Conservation (phyloP, 2,113 vertebrate genomes). For the Columbina picui region DNA sequence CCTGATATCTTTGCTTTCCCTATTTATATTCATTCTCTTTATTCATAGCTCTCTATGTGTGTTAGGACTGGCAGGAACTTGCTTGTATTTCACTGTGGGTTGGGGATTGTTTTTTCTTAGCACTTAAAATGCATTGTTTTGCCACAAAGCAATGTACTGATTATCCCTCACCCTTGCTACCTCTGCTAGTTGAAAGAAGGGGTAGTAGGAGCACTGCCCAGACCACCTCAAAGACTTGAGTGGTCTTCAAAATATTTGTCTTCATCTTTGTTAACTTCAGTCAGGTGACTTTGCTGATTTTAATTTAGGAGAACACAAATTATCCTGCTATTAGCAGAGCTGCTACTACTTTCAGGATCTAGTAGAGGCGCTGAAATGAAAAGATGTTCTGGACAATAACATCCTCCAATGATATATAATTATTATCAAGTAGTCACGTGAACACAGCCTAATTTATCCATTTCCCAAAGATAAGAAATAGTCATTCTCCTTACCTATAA, state of each 20-base stretch:
- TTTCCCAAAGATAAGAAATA: not conserved
- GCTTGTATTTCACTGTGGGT: not conserved
- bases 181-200: not conserved
- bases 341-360: not conserved
- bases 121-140: not conserved
- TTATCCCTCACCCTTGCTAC: not conserved
- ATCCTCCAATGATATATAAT: not conserved
- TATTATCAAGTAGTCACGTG: not conserved
- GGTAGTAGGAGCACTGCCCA: not conserved
- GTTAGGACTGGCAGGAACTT: not conserved
- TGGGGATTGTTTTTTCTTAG: not conserved
- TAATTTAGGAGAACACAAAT: not conserved
- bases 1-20: not conserved
- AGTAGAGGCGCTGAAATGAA: not conserved
- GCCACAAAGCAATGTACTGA: not conserved
- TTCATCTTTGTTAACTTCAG: not conserved
- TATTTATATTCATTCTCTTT: not conserved
- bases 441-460: not conserved
- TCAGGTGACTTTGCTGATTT: not conserved
- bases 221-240: not conserved
- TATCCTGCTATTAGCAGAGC: not conserved
- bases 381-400: not conserved
- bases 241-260: not conserved
- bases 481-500: not conserved
- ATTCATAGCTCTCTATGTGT: not conserved